Conservation (phyloP, 2,797 vertebrate genomes). For the Rhinogobio ventralis region DNA sequence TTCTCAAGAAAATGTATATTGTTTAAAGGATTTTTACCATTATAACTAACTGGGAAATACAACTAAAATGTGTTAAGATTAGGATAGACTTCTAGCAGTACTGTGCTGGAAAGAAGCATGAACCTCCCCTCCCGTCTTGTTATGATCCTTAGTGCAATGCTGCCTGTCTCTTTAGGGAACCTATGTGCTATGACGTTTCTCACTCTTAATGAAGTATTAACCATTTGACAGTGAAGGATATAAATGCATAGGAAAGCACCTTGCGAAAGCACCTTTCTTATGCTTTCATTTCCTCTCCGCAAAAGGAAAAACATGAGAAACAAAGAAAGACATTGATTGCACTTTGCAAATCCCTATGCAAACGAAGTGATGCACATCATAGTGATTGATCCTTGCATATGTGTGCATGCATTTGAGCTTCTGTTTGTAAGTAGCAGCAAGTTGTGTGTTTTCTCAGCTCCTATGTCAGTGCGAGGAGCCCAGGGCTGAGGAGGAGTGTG, state of each 20-base stretch:
- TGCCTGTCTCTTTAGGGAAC: slow-evolving; percentile 9
- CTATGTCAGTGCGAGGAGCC: slow-evolving; percentile 36
- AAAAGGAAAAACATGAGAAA: neutral
- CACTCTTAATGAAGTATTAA: slow-evolving; percentile 12
- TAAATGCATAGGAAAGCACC: slow-evolving; percentile 16
- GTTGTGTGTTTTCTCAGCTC: slow-evolving; percentile 52
- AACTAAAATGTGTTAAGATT: neutral
- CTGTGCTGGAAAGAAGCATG: neutral
- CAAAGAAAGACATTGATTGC: neutral
- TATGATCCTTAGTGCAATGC: slow-evolving; percentile 3
- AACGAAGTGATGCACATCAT: slow-evolving; percentile 15
- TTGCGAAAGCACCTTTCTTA: slow-evolving; percentile 15
- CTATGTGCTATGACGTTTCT: neutral
- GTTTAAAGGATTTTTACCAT: neutral
- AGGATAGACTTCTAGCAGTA: neutral
- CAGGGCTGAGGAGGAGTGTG: slow-evolving; percentile 39
- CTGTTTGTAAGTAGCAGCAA: slow-evolving; percentile 34
- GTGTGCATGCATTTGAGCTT: slow-evolving; percentile 16
- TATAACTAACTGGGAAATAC: too few relatives aligned
- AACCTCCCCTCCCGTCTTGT: neutral
- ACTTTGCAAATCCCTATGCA: slow-evolving; percentile 64
- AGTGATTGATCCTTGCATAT: slow-evolving; percentile 49
- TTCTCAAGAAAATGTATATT: neutral
- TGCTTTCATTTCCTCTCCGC: too few relatives aligned
- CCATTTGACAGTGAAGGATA: slow-evolving; percentile 24